phyloP scores from a whole-genome alignment of 2,797 vertebrate species.

The Hafferia zeledoni region DNA sequence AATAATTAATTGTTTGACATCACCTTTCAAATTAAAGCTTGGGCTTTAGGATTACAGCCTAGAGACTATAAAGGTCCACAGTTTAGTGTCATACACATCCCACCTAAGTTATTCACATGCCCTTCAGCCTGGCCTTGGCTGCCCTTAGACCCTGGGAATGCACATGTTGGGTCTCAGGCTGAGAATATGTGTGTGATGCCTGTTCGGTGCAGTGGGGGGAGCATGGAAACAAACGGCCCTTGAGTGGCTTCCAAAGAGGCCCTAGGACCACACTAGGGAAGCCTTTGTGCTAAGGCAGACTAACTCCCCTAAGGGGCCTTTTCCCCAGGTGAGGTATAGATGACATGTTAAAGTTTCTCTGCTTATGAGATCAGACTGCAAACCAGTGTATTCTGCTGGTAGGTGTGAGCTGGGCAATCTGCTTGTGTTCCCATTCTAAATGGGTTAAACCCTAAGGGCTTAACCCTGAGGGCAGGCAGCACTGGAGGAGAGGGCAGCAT shows the following conservation, averaged over 20 bases:
- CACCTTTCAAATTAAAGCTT: neutral
- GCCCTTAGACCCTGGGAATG: neutral
- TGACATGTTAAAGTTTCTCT: neutral
- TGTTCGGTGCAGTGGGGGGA: neutral
- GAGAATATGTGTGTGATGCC: neutral
- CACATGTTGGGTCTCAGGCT: neutral
- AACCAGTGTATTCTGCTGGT: neutral
- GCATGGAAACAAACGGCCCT: neutral
- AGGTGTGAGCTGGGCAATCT: neutral
- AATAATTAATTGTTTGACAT: neutral
- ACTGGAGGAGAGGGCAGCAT: neutral
- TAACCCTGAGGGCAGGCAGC: neutral
- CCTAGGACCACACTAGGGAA: neutral
- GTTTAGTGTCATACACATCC: neutral
- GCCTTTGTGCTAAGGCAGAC: neutral
- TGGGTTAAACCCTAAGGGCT: neutral
- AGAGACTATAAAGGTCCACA: neutral
- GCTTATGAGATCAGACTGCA: neutral
- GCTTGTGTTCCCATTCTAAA: neutral
- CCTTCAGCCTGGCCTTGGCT: constrained; percentile 11
- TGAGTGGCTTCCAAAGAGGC: neutral
- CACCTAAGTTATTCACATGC: neutral
- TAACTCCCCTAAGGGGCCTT: neutral
- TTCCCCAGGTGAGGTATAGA: neutral
- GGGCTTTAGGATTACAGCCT: neutral